Evolutionary conservation across 2,113 vertebrate genomes (phyloP).

Genomic region (Jacana jacana): DNA sequence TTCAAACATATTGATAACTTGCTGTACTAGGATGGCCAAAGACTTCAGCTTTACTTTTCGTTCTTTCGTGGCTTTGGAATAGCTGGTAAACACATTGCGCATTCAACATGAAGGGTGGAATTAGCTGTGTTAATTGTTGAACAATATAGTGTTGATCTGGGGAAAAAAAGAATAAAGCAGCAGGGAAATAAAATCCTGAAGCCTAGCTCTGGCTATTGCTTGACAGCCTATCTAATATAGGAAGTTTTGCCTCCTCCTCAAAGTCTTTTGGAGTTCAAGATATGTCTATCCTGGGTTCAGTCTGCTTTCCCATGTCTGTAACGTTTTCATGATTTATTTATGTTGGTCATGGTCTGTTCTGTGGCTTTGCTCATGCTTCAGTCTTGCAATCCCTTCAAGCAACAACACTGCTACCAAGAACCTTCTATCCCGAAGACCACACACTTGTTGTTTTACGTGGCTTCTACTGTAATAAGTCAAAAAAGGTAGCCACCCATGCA

Average conservation of each 20-base stretch:
- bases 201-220: not conserved
- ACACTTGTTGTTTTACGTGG: not conserved
- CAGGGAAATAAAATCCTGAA: not conserved
- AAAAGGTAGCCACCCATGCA: not conserved
- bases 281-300: not conserved
- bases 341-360: not conserved
- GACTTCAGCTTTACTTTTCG: not conserved
- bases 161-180: not conserved
- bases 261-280: not conserved
- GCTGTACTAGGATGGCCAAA: not conserved
- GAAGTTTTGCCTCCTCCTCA: not conserved
- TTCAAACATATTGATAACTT: not conserved
- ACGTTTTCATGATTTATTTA: not conserved
- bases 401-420: not conserved
- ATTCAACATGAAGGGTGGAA: rapidly evolving
- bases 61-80: not conserved
- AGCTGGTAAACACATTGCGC: not conserved
- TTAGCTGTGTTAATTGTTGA: not conserved
- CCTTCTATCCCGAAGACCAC: not conserved
- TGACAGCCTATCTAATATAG: not conserved
- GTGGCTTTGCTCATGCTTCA: not conserved
- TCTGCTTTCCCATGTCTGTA: not conserved
- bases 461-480: not conserved
- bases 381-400: not conserved
- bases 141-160: not conserved